phyloP scores from a whole-genome alignment of 2,888 invertebrate genomes.

The Gerris lacustris region DNA sequence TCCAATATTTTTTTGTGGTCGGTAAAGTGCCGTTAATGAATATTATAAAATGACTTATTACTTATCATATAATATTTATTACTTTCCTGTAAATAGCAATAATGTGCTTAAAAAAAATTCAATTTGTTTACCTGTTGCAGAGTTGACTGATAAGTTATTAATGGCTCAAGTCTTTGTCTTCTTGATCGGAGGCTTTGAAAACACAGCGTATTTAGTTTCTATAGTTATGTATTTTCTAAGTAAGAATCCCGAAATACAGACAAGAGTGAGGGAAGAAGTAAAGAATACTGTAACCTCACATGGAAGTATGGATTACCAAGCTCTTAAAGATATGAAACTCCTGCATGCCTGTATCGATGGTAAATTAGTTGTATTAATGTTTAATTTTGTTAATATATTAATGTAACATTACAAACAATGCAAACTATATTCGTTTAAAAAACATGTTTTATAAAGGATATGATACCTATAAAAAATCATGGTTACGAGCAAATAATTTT shows the following conservation, averaged over 20 bases:
- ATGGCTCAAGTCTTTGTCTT: conserved; percentile 19
- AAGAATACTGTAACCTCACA: neutral
- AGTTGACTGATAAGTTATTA: conserved; percentile 14
- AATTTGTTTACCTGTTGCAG: conserved; percentile 8
- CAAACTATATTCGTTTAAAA: no score
- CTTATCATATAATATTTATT: no score
- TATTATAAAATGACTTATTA: no score
- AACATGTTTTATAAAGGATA: no score
- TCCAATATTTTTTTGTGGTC: no score
- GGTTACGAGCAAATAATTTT: no score
- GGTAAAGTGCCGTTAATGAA: no score
- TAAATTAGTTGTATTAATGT: neutral
- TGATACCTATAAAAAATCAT: no score
- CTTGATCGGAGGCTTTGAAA: conserved; percentile 18
- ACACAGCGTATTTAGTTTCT: conserved; percentile 7
- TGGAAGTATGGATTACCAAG: conserved; percentile 5
- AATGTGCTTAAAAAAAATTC: no score
- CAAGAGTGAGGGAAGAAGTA: conserved; percentile 10
- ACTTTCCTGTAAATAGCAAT: no score
- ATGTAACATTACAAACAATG: no score
- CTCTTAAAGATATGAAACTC: conserved; percentile 18
- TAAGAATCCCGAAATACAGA: conserved; percentile 12
- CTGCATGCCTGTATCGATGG: conserved; percentile 11
- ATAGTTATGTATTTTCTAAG: conserved; percentile 11
- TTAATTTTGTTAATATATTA: no score